Evolutionary conservation across 2,888 invertebrate genomes (phyloP).

Genomic region (Drosophila gaucha): DNA sequence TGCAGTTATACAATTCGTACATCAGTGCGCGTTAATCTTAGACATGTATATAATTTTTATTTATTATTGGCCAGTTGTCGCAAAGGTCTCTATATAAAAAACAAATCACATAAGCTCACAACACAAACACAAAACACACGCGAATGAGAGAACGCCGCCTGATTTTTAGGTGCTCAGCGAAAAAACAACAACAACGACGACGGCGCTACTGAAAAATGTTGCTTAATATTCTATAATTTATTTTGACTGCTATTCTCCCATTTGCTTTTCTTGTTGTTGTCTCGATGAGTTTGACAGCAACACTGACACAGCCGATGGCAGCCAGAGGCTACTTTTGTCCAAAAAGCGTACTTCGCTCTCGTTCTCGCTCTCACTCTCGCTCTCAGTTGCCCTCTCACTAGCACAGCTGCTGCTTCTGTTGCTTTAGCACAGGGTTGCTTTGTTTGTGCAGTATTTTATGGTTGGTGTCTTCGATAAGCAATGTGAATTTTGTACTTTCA

Average conservation of each 20-base stretch:
- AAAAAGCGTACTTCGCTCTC: conserved; percentile 3
- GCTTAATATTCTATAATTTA: conserved; percentile 49
- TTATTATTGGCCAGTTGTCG: conserved; percentile 22
- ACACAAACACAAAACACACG: conserved; percentile 1
- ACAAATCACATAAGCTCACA: conserved; percentile 24
- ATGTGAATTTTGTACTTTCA: too few relatives aligned
- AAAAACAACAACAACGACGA: neutral
- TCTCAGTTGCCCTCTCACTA: conserved; percentile 6
- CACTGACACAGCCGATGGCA: conserved; percentile 35
- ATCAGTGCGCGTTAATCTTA: conserved; percentile 8
- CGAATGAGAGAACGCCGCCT: conserved; percentile 18
- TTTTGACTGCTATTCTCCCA: conserved; percentile 18
- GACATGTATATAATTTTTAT: conserved; percentile 13
- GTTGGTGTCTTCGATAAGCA: conserved; percentile 27
- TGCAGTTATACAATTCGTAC: conserved; percentile 29
- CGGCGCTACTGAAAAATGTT: conserved; percentile 23
- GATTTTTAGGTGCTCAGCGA: conserved; percentile 11
- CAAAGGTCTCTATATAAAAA: conserved; percentile 4
- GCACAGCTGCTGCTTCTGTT: conserved; percentile 8
- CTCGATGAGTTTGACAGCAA: conserved; percentile 60
- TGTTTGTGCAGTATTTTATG: neutral
- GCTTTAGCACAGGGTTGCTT: conserved; percentile 40
- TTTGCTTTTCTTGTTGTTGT: conserved; percentile 56
- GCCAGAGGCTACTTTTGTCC: conserved; percentile 13
- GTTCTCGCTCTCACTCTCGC: neutral